These are phyloP conservation scores for Poeciliopsis infans DNA, from an alignment of 2,797 vertebrate species.

Conservation along the genomic window DNA sequence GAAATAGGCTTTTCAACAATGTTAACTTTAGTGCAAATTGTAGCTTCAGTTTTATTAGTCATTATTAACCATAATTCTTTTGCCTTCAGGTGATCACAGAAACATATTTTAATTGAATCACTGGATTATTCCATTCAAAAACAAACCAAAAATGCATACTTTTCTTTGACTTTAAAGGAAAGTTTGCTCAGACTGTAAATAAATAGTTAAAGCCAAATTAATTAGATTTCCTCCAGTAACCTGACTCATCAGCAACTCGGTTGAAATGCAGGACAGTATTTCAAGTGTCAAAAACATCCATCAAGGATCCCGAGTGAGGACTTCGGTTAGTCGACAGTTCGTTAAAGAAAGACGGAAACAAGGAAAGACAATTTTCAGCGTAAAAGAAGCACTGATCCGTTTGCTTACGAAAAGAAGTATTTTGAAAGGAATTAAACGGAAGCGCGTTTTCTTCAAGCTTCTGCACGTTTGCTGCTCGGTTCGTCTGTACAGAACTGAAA, in stretches of 20 bases:
- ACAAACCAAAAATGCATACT: not conserved
- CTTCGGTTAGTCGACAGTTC: not conserved
- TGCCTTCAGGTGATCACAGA: not conserved
- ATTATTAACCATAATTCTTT: not conserved
- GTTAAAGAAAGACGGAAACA: not conserved
- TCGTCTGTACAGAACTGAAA: conserved; percentile 46
- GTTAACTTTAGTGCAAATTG: not conserved
- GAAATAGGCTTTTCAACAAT: too few species aligned
- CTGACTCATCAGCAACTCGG: not conserved
- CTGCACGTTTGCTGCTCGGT: conserved; percentile 53
- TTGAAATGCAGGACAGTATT: not conserved
- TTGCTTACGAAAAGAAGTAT: conserved; percentile 12
- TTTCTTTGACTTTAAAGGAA: not conserved
- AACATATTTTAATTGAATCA: not conserved
- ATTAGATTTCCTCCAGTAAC: too few species aligned
- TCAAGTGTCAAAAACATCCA: not conserved
- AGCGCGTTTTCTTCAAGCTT: accelerated
- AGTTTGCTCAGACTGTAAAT: not conserved
- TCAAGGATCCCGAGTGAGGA: not conserved
- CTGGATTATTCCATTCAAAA: not conserved
- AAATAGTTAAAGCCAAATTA: not conserved
- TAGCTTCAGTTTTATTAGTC: not conserved
- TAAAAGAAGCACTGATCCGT: not conserved
- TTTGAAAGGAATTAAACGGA: conserved; percentile 44
- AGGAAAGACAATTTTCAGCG: not conserved